These are phyloP conservation scores for Magallana angulata DNA, from an alignment of 1,140 invertebrate species.

Conservation along the genomic window DNA sequence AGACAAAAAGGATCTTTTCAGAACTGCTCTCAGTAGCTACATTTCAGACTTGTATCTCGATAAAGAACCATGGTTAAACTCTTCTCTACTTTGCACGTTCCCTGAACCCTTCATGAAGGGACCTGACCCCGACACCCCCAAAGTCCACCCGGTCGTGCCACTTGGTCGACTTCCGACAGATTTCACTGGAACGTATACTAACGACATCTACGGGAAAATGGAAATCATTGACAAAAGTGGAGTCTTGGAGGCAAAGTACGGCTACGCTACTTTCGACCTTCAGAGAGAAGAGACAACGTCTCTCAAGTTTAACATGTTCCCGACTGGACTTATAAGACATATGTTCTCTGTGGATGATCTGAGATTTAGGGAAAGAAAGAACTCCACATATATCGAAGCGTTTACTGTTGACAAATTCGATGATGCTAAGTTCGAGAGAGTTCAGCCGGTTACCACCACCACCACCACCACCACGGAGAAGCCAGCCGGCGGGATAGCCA, in stretches of 20 bases:
- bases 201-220: conserved; percentile 32
- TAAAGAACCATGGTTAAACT: conserved; percentile 63
- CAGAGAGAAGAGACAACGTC: background rate
- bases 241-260: conserved; percentile 28
- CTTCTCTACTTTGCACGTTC: conserved; percentile 59
- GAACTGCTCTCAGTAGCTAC: conserved; percentile 61
- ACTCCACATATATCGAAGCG: background rate
- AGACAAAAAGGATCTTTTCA: conserved; percentile 52
- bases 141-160: background rate
- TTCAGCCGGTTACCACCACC: background rate
- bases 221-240: background rate
- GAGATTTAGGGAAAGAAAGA: background rate
- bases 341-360: background rate
- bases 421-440: background rate
- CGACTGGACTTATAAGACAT: background rate
- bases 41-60: conserved; percentile 56
- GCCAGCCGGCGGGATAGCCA: background rate
- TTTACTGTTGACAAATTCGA: conserved; percentile 2
- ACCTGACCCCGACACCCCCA: background rate
- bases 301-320: conserved; percentile 11
- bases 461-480: background rate
- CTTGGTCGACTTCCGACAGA: background rate
- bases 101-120: conserved; percentile 55
- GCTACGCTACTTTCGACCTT: background rate
- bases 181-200: conserved; percentile 22